Evolutionary conservation across 2,888 invertebrate genomes (phyloP), one percentile per base, ranked within the genome.

Genomic region (Panorpa germanica): DNA sequence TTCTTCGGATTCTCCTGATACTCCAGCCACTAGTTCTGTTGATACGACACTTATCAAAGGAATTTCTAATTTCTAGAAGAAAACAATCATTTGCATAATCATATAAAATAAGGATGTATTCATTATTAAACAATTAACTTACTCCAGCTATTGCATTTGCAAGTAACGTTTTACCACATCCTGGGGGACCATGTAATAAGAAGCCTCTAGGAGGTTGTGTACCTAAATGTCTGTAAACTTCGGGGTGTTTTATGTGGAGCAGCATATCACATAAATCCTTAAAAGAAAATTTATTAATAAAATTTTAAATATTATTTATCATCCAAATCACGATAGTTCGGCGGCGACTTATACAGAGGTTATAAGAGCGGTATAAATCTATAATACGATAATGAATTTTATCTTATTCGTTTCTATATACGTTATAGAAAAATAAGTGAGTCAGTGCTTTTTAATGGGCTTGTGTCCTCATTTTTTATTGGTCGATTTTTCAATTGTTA

Each of bases 1-100:
- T 46, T 86, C 81, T 53, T 98, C 96, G 1, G 90, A 90, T 52
- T 93, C 91, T 0, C 96, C 96, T 0, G 91, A 90, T 35, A 96
- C 73, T 2, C 95, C 95, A 8, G 82, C 83, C 3, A 96, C 78
- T 35, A 98, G 54, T 53, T 95, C 91, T 0, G 95, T 85, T 2
- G 88, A 88, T 6, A 85, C 74, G 7, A 93, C 71, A 53, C 85
- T 80, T 29, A 96, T 56, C 31, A 95, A 54, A 0, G 88, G 82
- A 24, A 95, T 53, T 38, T 71, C 65, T 22, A 95, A 53, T 59
- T 95, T 83, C 75, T 76, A 38, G 29, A 41, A 39, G 30, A 34
- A 11, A 32, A 34, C 19, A 13, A 20, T 23, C 10, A n/a, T n/a
- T n/a, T n/a, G n/a, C n/a, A n/a, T n/a, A 8, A 16, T 17, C 25